phyloP scores from a whole-genome alignment of 2,113 vertebrate genomes.

The Mustelus asterias region DNA sequence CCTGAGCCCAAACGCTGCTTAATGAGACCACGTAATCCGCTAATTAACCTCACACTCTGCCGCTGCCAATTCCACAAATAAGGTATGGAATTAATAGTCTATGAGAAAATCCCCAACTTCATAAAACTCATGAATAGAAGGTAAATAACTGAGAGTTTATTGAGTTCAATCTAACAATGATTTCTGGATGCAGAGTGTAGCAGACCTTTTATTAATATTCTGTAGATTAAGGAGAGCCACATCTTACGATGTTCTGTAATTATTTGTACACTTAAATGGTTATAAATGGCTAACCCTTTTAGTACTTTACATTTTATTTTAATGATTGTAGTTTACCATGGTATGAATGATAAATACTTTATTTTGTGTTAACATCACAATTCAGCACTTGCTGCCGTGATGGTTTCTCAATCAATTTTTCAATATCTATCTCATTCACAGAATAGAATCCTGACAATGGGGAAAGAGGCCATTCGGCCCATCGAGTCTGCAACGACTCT shows the following conservation, averaged over 20 bases:
- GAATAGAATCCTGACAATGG: too few relatives aligned
- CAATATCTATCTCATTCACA: too few relatives aligned
- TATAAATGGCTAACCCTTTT: neutral
- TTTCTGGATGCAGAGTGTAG: neutral
- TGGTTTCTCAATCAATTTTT: too few relatives aligned
- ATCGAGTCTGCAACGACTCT: too few relatives aligned
- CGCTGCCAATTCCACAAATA: neutral
- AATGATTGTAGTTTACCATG: neutral
- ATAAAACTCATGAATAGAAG: neutral
- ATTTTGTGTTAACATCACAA: too few relatives aligned
- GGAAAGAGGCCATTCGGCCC: too few relatives aligned
- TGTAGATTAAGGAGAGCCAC: neutral
- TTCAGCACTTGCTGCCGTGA: too few relatives aligned
- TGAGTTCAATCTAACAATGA: neutral
- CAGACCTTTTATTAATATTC: neutral
- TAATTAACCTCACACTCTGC: neutral
- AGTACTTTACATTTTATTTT: neutral
- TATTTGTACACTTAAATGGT: neutral
- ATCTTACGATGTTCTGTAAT: neutral
- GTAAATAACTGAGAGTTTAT: neutral
- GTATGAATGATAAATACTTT: too few relatives aligned
- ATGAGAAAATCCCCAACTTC: neutral
- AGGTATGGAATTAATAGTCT: neutral
- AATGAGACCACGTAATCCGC: neutral
- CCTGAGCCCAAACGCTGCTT: neutral